Conservation (phyloP, 1,140 invertebrate species). For the Drosophila repletoides region DNA sequence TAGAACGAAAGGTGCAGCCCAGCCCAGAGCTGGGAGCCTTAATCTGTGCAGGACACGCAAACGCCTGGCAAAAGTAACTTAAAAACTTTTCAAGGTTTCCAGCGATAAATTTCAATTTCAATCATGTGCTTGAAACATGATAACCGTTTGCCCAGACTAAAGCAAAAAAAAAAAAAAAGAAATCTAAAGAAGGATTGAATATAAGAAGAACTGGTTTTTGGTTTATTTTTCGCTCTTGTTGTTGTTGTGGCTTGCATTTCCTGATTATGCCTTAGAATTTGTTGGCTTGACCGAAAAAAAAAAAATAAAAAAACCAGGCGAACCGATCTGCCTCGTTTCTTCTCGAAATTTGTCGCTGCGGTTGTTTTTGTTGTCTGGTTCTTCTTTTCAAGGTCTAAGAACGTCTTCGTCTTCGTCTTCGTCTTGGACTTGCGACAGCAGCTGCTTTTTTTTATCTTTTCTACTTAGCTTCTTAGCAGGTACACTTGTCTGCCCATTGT, state of each 20-base stretch:
- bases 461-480: constrained; percentile 41
- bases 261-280: constrained; percentile 74
- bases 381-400: constrained; percentile 64
- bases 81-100: constrained; percentile 47
- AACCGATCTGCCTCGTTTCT: constrained; percentile 10
- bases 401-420: too few relatives aligned
- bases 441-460: constrained; percentile 47
- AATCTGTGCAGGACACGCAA: constrained; percentile 77
- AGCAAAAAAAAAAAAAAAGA: constrained; percentile 5
- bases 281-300: constrained; percentile 46
- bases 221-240: constrained; percentile 18
- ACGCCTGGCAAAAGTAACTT: constrained; percentile 2
- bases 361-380: constrained; percentile 36
- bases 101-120: constrained; percentile 59
- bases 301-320: not conserved
- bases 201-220: constrained; percentile 54
- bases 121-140: constrained; percentile 78
- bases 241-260: constrained; percentile 71
- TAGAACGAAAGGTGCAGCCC: not conserved
- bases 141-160: constrained; percentile 47
- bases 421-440: too few relatives aligned
- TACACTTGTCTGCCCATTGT: constrained; percentile 75
- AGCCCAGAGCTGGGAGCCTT: too few relatives aligned
- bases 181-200: constrained; percentile 31
- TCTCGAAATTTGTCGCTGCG: constrained; percentile 71